Evolutionary conservation across 2,888 invertebrate genomes (phyloP).

Genomic region (Parthenolecanium corni): DNA sequence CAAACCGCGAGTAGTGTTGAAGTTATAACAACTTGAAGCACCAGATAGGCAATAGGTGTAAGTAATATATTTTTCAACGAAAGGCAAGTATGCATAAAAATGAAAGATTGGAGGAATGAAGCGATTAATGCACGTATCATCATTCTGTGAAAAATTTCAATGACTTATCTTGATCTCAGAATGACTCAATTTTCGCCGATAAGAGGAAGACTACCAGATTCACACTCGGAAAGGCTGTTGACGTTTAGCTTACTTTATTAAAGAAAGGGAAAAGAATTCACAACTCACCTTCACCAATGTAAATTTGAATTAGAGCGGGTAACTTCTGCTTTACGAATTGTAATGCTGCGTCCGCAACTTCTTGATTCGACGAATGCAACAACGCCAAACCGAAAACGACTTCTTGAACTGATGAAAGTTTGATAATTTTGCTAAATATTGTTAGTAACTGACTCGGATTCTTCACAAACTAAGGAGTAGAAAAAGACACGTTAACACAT

Average conservation of each 20-base stretch:
- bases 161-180: too few species aligned
- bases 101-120: too few species aligned
- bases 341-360: conserved; percentile 59
- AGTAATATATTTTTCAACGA: too few species aligned
- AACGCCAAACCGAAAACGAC: conserved; percentile 78
- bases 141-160: neutral
- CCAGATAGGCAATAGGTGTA: too few species aligned
- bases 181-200: too few species aligned
- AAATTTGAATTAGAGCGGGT: conserved; percentile 72
- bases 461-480: conserved; percentile 42
- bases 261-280: neutral
- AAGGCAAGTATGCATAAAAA: too few species aligned
- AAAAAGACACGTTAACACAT: neutral
- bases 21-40: too few species aligned
- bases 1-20: too few species aligned
- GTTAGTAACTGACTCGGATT: conserved; percentile 67
- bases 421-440: conserved; percentile 73
- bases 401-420: conserved; percentile 79
- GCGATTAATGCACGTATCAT: too few species aligned
- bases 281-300: conserved; percentile 61
- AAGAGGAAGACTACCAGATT: too few species aligned
- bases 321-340: conserved; percentile 70
- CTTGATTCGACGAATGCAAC: conserved; percentile 64
- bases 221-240: neutral
- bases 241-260: neutral